phyloP scores from a whole-genome alignment of 2,797 vertebrate genomes.

The Galaxias olidus region DNA sequence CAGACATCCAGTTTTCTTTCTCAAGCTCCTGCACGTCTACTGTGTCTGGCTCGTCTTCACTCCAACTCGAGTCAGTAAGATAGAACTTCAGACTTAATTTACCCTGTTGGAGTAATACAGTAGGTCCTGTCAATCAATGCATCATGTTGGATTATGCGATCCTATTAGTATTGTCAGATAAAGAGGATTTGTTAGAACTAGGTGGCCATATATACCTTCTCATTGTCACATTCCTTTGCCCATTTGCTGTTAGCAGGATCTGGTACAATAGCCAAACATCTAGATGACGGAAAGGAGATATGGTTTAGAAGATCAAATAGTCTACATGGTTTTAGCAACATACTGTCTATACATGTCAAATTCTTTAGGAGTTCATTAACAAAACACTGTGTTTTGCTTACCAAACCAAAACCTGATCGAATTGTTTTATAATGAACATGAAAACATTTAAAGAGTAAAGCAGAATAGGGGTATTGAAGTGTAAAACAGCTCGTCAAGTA shows the following conservation, averaged over 20 bases:
- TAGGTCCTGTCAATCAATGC: neutral
- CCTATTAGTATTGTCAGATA: neutral
- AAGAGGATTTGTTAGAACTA: neutral
- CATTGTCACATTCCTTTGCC: constrained; percentile 73
- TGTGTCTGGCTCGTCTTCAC: constrained; percentile 69
- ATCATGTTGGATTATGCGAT: neutral
- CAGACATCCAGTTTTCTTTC: neutral
- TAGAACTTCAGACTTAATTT: constrained; percentile 62
- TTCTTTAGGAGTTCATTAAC: too few relatives aligned
- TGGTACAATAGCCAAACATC: constrained; percentile 79
- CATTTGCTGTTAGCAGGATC: constrained; percentile 93
- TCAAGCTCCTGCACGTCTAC: constrained; percentile 74
- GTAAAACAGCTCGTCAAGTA: too few relatives aligned
- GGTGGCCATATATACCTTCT: constrained; percentile 72
- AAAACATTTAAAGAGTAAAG: too few relatives aligned
- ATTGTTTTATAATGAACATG: too few relatives aligned
- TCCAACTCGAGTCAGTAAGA: constrained; percentile 37
- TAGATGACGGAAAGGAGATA: too few relatives aligned
- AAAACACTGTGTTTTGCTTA: too few relatives aligned
- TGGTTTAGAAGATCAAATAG: neutral
- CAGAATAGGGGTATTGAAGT: too few relatives aligned
- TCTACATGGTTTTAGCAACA: too few relatives aligned
- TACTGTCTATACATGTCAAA: too few relatives aligned
- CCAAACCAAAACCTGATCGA: too few relatives aligned
- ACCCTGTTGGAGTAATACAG: constrained; percentile 60